Conservation (phyloP, 2,797 vertebrate genomes). For the Cygnus olor region DNA sequence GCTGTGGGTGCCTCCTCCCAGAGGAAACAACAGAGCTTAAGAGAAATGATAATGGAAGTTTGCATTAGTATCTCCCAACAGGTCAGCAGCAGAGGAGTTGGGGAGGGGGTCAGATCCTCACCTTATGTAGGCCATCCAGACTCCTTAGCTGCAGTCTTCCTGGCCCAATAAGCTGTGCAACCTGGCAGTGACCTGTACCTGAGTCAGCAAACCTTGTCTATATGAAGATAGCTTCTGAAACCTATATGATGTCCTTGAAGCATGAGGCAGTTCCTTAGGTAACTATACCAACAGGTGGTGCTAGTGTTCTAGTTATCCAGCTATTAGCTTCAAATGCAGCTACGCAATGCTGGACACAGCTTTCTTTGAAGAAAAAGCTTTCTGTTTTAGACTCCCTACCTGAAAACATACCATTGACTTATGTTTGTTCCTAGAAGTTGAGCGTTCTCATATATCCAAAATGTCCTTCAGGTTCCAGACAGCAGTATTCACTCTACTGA, state of each 20-base stretch:
- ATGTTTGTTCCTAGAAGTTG: neutral
- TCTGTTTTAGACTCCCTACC: neutral
- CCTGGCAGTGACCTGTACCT: neutral
- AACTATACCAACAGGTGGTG: neutral
- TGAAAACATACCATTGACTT: accelerated
- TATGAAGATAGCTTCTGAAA: neutral
- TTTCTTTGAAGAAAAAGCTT: neutral
- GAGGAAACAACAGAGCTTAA: neutral
- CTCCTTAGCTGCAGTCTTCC: neutral
- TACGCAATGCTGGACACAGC: accelerated
- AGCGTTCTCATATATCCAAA: neutral
- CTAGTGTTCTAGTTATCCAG: neutral
- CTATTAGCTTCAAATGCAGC: neutral
- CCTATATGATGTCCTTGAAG: neutral
- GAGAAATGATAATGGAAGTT: neutral
- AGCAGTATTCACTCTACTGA: neutral
- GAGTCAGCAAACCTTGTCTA: neutral
- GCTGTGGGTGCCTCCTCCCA: neutral
- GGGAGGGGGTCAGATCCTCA: neutral
- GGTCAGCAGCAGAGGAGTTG: neutral
- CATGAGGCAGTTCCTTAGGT: neutral
- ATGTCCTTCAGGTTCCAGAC: neutral
- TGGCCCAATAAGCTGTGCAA: neutral
- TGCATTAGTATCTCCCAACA: neutral
- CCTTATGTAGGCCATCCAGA: neutral